Evolutionary conservation across 2,888 invertebrate genomes (phyloP), one percentile per base, ranked within the genome.

Genomic region (Neuroscelio doddi): DNA sequence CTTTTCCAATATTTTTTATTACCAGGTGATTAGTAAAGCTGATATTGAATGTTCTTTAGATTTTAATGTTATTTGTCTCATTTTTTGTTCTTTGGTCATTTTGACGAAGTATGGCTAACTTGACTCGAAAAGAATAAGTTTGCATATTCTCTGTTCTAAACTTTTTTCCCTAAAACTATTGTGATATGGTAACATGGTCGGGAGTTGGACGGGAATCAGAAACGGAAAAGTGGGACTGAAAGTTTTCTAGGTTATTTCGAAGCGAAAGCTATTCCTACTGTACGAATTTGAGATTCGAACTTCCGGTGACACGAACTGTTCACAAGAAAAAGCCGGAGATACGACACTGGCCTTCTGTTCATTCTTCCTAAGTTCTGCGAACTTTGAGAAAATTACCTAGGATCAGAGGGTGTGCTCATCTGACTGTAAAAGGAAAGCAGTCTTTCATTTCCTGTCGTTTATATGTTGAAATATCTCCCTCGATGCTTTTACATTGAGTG

Each of bases 351-450:
- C 58, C 58, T 50, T 55, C 51, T 58, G 59, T 56, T 69, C 64
- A 58, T 64, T 70, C 65, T 71, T 56, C 51, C 52, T 52, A 70
- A 73, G 69, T 76, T 73, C 63, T 53, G 63, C 62, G 67, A 72
- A 76, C 71, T 76, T 63, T 41, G 70, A 64, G 72, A 72, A 74
- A 75, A 76, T 76, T 71, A 74, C 70, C 71, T 69, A 55, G 64
- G 49, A 62, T 59, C 58, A 61, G 65, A 64, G 56, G 55, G 71
- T 69, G 69, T 71, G 71, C 69, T 70, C 71, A 69, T 66, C 71
- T 69, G 71, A 70, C 69, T 68, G 69, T 69, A 64, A 72, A 59
- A 59, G 55, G 51, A 46, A 64, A 59, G 53, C 50, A 44, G 34
- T 58, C 39, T 64, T 58, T 58, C 64, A 58, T 58, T 64, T 64